Evolutionary conservation across 2,797 vertebrate genomes (phyloP).

Genomic region (Chelon auratus): DNA sequence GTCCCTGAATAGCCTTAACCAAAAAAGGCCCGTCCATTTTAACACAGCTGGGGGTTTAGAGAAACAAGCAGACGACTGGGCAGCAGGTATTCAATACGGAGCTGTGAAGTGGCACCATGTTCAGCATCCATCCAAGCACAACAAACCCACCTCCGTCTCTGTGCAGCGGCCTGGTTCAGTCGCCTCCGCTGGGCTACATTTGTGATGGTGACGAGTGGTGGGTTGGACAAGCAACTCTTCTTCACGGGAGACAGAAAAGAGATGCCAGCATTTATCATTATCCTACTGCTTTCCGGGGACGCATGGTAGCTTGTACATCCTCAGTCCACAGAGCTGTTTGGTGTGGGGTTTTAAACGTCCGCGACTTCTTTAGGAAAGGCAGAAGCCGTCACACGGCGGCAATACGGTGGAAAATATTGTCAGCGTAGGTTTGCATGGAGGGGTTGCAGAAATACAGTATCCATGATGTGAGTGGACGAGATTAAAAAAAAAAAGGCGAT

Average conservation of each 20-base stretch:
- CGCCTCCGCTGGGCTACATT: conserved; percentile 56
- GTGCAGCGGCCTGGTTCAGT: conserved; percentile 63
- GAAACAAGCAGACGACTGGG: conserved; percentile 31
- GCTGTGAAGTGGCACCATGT: conserved; percentile 57
- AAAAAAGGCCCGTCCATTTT: conserved; percentile 73
- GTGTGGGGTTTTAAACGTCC: conserved; percentile 41
- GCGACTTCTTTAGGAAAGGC: conserved; percentile 23
- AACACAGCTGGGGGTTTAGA: conserved; percentile 63
- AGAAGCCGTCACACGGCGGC: conserved; percentile 37
- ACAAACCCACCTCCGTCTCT: conserved; percentile 59
- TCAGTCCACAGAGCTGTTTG: conserved; percentile 6
- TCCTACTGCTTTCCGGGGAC: conserved; percentile 31
- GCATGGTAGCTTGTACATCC: conserved; percentile 26
- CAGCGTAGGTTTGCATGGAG: conserved; percentile 42
- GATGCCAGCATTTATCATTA: conserved; percentile 57
- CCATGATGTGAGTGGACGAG: conserved; percentile 44
- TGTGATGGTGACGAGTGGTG: conserved; percentile 45
- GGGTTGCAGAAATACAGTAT: conserved; percentile 35
- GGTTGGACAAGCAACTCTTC: conserved; percentile 34
- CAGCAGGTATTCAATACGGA: conserved; percentile 53
- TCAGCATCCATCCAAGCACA: conserved; percentile 66
- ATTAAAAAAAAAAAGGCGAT: conserved; percentile 42
- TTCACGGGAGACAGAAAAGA: conserved; percentile 19
- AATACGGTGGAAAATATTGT: conserved; percentile 38
- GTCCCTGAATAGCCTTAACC: conserved; percentile 58